phyloP scores from a whole-genome alignment of 2,888 invertebrate species.

The Tricholauxania praeusta region DNA sequence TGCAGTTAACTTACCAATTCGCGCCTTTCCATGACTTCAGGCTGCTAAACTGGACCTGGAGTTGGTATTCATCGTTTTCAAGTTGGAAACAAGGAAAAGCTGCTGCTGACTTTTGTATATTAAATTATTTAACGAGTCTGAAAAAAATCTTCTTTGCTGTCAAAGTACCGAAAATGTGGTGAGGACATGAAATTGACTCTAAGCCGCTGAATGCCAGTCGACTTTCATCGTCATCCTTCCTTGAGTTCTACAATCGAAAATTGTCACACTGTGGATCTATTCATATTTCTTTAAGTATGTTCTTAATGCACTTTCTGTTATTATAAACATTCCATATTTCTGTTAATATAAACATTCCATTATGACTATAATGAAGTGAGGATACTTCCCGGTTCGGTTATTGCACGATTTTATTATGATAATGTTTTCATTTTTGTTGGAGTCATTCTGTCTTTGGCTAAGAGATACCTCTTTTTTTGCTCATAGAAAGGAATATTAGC shows the following conservation, averaged over 20 bases:
- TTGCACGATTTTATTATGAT: too few species aligned
- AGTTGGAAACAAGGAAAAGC: not conserved
- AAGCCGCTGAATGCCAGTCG: conserved; percentile 20
- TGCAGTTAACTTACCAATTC: conserved; percentile 29
- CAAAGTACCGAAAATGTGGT: conserved; percentile 44
- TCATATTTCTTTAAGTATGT: conserved; percentile 20
- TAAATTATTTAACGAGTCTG: too few species aligned
- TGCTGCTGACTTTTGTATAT: not conserved
- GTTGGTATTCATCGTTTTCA: not conserved
- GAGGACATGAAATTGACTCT: conserved; percentile 12
- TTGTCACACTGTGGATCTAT: conserved; percentile 9
- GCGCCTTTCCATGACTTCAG: conserved; percentile 29
- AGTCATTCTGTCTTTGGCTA: too few species aligned
- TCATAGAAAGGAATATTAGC: too few species aligned
- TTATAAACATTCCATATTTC: conserved; percentile 35
- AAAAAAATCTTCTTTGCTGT: not conserved
- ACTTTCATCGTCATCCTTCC: conserved; percentile 7
- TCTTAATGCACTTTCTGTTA: conserved; percentile 19
- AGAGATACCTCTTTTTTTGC: too few species aligned
- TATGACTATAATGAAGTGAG: conserved; percentile 5
- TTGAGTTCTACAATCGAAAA: conserved; percentile 16
- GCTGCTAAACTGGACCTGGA: conserved; percentile 31
- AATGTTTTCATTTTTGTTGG: too few species aligned
- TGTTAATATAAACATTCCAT: conserved; percentile 34
- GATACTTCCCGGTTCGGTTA: conserved; percentile 19